Evolutionary conservation across 1,140 invertebrate species (phyloP), one percentile per base, ranked within the genome.

Genomic region (Zaprionus nigranus): DNA sequence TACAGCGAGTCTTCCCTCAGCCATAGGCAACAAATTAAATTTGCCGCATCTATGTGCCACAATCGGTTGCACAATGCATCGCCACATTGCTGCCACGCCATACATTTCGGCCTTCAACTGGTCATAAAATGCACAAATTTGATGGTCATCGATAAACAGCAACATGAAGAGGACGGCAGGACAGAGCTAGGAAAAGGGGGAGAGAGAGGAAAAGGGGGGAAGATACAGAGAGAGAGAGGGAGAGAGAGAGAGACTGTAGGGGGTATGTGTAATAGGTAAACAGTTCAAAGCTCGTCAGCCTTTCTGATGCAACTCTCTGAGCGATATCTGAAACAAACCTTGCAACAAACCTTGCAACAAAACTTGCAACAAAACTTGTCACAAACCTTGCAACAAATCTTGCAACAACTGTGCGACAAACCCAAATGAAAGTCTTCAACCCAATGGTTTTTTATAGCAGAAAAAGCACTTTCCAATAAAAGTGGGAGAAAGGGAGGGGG

Each of bases 11-110:
- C 22, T 61, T 57, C 26, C 59, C 59, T 22, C 13, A 34, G 11
- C 67, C 59, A 34, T 34, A 46, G 73, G 59, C 66, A 57, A 75
- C 73, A 75, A 75, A 75, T 75, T 75, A 71, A 71, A 71, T 75
- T 60, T 75, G 46, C 67, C 46, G 38, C 67, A 64, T 46, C 68
- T 43, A 54, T 63, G 46, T 63, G 66, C 49, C 38, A n/a, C 72
- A 75, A 63, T 75, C 58, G 64, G 54, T 64, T 60, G 73, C 61
- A 71, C 49, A 70, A 71, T 72, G 57, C 22, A 46, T 46, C 5
- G 38, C 11, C 13, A 34, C 61, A 12, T 17, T 5, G 38, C 20
- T 28, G 63, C 12, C n/a, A 63, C 38, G 24, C 56, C 56, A 62
- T 46, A 62, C 40, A 62, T 69, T 62, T 58, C n/a, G 66, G 66